phyloP scores from a whole-genome alignment of 2,113 vertebrate species.

The Cyphomyrus discorhynchus region DNA sequence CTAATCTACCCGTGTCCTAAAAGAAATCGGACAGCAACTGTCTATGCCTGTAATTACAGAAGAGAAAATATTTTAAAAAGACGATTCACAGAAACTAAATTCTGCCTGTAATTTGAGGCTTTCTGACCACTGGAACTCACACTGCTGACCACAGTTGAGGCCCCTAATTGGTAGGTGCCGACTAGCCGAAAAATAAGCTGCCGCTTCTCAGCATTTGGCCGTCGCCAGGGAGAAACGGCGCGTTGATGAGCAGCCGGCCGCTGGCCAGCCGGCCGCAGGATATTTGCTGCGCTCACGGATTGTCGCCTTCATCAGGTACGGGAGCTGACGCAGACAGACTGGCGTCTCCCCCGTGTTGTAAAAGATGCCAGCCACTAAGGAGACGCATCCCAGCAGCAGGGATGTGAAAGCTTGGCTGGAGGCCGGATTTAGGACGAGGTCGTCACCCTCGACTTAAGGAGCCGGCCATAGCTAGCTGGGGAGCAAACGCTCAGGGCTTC shows the following conservation, averaged over 20 bases:
- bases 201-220: not conserved
- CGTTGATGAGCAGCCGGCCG: not conserved
- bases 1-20: conserved; percentile 29
- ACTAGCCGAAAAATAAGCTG: conserved; percentile 17
- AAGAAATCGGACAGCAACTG: conserved; percentile 35
- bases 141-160: conserved; percentile 30
- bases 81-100: conserved; percentile 36
- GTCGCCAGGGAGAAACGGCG: not conserved
- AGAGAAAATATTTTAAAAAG: conserved; percentile 34
- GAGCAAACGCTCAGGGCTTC: not conserved
- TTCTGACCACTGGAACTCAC: conserved; percentile 22
- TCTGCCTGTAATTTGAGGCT: conserved; percentile 40
- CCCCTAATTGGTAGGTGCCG: conserved; percentile 29
- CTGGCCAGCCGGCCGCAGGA: not conserved
- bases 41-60: conserved; percentile 38
- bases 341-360: not conserved
- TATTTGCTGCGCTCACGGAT: not conserved
- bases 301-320: not conserved
- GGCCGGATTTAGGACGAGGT: not conserved
- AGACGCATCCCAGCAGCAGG: not conserved
- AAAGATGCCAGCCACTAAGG: not conserved
- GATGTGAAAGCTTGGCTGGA: not conserved
- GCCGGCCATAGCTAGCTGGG: not conserved
- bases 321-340: not conserved
- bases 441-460: not conserved